Base-by-base conservation (phyloP, 2,888 invertebrate species). In the Drosophila putrida region DNA sequence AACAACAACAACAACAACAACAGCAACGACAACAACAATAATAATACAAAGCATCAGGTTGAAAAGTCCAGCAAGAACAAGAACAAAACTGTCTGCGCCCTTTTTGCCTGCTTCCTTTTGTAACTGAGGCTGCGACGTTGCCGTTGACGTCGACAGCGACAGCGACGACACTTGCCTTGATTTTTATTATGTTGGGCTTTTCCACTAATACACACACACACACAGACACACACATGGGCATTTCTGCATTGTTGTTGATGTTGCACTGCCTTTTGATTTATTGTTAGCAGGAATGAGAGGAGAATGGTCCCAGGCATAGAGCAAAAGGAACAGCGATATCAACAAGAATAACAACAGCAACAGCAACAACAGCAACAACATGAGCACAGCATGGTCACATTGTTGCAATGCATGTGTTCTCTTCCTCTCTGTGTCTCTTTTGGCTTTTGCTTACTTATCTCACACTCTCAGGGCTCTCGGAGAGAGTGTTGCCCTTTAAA, bases 141-240 rank as follows among this genome's bases (percentile, higher is more conserved):
- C 44, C 69, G 11, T n/a, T 3, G 31, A 6, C 31, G 31, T 31
- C 8, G 31, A 31, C 28, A 49, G 57, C 53, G 47, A 39, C 53
- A 28, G 11, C 41, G 75, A 78, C 88, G 82, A 88, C 83, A 88
- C 83, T 88, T 83, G 83, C 88, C 82, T 88, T 88, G 80, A 88
- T 88, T 83, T 88, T 77, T 88, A 88, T 85, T 88, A 75, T 88
- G 78, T 61, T 78, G 71, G 75, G 75, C 71, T 75, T 77, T 77
- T 78, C 69, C 66, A 61, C 43, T 8, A 33, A 38, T 51, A 51
- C 43, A 57, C 59, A 50, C 57, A 27, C 13, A 35, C 31, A 54
- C 35, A 15, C 20, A 13, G 27, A 47, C 20, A 35, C 4, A 47
- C 9, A 49, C 44, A 49, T 46, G 51, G 4, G 46, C 51, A 49